These are phyloP conservation scores for Carcharodon carcharias DNA, from an alignment of 2,797 vertebrate genomes.

Conservation along the genomic window DNA sequence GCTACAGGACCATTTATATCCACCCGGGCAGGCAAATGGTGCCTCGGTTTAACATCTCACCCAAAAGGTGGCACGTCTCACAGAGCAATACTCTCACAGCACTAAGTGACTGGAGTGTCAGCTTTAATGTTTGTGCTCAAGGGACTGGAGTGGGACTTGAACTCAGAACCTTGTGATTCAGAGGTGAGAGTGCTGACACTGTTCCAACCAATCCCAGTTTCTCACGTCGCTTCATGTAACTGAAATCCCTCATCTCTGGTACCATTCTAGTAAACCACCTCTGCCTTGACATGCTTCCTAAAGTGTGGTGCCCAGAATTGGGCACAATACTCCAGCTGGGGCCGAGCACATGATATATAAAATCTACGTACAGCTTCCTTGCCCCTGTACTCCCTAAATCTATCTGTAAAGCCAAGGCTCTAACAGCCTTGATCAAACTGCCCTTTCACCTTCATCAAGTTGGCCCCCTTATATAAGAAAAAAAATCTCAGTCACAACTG, in stretches of 20 bases:
- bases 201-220: not conserved
- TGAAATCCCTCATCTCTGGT: not conserved
- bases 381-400: not conserved
- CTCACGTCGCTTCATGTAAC: not conserved
- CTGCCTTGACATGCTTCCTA: not conserved
- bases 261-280: no score
- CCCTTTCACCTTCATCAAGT: not conserved
- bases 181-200: not conserved
- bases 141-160: no score
- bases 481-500: not conserved
- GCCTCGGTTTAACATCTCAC: not conserved
- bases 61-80: not conserved
- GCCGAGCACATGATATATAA: not conserved
- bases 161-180: not conserved
- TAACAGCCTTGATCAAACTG: not conserved
- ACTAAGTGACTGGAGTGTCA: not conserved
- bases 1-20: not conserved
- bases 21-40: no score
- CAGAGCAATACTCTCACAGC: not conserved
- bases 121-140: not conserved
- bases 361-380: not conserved
- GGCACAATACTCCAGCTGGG: not conserved
- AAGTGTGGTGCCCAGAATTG: not conserved
- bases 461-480: not conserved
- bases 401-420: not conserved